phyloP scores from a whole-genome alignment of 2,113 vertebrate species.

The Procavia capensis region DNA sequence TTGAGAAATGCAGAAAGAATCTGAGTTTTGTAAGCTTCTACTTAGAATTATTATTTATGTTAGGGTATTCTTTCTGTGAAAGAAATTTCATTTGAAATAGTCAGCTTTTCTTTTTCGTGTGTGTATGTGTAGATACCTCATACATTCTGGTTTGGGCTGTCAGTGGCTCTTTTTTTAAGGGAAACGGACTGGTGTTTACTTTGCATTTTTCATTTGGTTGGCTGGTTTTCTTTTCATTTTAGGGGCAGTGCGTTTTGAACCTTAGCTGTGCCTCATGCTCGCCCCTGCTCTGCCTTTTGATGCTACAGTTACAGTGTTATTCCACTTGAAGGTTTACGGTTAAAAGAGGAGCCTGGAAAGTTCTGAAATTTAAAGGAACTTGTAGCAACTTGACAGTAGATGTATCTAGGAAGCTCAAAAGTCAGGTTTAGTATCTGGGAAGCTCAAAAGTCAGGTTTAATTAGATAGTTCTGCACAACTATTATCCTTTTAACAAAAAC shows the following conservation, averaged over 20 bases:
- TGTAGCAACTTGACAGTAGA: neutral
- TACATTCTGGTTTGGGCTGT: constrained; percentile 9
- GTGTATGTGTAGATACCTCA: neutral
- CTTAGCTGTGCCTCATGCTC: neutral
- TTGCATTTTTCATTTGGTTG: neutral
- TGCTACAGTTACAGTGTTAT: constrained; percentile 66
- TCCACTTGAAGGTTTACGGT: constrained; percentile 6
- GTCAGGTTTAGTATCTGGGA: constrained; percentile 54
- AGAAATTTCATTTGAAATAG: constrained; percentile 19
- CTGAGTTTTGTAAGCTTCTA: constrained; percentile 20
- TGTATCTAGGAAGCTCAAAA: constrained; percentile 32
- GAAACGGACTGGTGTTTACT: neutral
- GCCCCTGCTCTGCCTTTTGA: neutral
- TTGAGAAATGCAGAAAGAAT: constrained; percentile 39
- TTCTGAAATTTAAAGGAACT: constrained; percentile 46
- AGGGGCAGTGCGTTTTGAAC: neutral
- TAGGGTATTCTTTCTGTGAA: constrained; percentile 31
- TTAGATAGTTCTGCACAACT: constrained; percentile 13
- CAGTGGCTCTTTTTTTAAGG: neutral
- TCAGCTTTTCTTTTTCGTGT: neutral
- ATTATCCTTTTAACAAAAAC: constrained; percentile 36
- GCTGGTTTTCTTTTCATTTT: neutral
- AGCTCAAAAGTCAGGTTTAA: constrained; percentile 61
- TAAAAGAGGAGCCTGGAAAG: neutral
- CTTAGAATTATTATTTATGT: constrained; percentile 34